phyloP scores from a whole-genome alignment of 2,888 invertebrate genomes.

The Hedychridium roseum region DNA sequence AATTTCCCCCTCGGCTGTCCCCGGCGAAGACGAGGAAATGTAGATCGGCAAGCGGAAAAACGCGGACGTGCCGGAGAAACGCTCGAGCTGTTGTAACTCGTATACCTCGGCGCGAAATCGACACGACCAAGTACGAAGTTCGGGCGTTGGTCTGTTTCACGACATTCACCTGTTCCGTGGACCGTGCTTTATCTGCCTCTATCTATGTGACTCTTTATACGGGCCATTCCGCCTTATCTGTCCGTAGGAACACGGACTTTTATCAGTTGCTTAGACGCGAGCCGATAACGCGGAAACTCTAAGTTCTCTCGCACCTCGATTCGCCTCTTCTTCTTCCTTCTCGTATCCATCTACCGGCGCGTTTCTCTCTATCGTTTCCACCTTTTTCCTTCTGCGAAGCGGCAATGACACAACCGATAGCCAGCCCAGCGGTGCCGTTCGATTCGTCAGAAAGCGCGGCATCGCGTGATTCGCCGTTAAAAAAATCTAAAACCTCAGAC shows the following conservation, averaged over 20 bases:
- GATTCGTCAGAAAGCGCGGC: too few species aligned
- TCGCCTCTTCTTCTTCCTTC: conserved; percentile 5
- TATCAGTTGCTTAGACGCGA: conserved; percentile 62
- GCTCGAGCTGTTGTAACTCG: too few species aligned
- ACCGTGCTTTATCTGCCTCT: conserved; percentile 59
- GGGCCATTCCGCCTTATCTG: conserved; percentile 58
- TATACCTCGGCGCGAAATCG: too few species aligned
- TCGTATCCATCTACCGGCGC: too few species aligned
- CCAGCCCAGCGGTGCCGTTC: too few species aligned
- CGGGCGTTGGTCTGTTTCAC: conserved; percentile 56
- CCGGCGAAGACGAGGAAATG: background rate
- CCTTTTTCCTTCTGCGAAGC: too few species aligned
- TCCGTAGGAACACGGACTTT: conserved; percentile 57
- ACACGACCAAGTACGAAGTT: conserved; percentile 35
- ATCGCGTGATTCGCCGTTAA: too few species aligned
- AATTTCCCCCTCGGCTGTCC: too few species aligned
- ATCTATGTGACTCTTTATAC: conserved; percentile 60
- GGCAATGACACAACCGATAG: too few species aligned
- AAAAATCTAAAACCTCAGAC: too few species aligned
- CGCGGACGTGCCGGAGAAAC: background rate
- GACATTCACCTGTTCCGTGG: conserved; percentile 58
- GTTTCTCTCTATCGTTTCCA: too few species aligned
- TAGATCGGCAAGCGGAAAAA: conserved; percentile 1
- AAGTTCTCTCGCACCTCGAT: conserved; percentile 16
- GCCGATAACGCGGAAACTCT: conserved; percentile 51